phyloP scores from a whole-genome alignment of 2,797 vertebrate species.

The Ctenochaetus hawaiiensis region DNA sequence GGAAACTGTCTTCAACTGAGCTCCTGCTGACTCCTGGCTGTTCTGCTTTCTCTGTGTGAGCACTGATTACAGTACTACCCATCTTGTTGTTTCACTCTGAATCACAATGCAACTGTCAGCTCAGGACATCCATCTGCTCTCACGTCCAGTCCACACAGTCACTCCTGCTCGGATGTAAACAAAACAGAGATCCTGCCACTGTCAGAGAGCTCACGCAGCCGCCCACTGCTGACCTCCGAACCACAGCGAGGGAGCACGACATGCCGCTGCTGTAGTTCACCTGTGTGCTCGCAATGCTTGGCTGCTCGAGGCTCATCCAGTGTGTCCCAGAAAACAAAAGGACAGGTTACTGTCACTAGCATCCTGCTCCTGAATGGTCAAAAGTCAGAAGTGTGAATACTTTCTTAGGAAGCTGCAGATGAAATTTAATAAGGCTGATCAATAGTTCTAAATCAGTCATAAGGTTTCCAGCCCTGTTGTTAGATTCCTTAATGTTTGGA shows the following conservation, averaged over 20 bases:
- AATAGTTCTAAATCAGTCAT: constrained; percentile 22
- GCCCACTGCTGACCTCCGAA: constrained; percentile 55
- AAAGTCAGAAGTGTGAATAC: constrained; percentile 11
- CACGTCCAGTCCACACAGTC: constrained; percentile 9
- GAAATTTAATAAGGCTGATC: constrained; percentile 13
- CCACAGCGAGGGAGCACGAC: constrained; percentile 8
- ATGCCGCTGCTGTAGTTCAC: not conserved
- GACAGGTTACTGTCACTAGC: not conserved
- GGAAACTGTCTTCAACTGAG: constrained; percentile 37
- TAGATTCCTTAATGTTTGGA: constrained; percentile 35
- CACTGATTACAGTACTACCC: not conserved
- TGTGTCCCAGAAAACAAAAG: constrained; percentile 4
- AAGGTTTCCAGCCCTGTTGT: constrained; percentile 3
- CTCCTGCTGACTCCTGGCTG: constrained; percentile 19
- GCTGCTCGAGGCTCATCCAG: not conserved
- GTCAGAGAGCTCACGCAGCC: constrained; percentile 21
- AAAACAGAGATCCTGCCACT: constrained; percentile 17
- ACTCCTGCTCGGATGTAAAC: constrained; percentile 17
- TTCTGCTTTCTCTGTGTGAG: not conserved
- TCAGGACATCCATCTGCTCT: not conserved
- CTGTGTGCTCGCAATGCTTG: not conserved
- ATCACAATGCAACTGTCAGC: constrained; percentile 14
- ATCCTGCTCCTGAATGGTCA: not conserved
- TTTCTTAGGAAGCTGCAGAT: not conserved
- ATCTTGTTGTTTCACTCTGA: constrained; percentile 32